Conservation (phyloP, 2,113 vertebrate genomes). For the Chlamydotis undulata region DNA sequence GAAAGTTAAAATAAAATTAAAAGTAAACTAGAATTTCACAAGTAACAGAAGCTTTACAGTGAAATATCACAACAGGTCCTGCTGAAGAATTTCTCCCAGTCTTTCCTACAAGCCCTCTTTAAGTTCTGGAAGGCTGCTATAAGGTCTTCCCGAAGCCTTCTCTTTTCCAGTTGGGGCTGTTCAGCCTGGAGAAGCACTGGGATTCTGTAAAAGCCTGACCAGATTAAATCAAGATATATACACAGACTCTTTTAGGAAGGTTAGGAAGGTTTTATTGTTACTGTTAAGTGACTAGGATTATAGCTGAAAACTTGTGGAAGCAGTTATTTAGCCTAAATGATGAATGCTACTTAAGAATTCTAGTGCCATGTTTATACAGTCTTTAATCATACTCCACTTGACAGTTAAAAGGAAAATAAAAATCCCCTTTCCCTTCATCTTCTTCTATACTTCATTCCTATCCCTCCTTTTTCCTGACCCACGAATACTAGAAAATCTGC, state of each 20-base stretch:
- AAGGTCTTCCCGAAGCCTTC: too few species aligned
- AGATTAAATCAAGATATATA: not conserved
- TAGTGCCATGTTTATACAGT: not conserved
- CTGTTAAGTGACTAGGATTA: not conserved
- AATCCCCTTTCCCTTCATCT: not conserved
- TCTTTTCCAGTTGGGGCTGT: too few species aligned
- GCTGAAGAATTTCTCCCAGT: too few species aligned
- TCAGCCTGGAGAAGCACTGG: too few species aligned
- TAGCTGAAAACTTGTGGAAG: not conserved
- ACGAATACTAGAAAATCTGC: not conserved
- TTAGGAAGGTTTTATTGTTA: not conserved
- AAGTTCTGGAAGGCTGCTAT: too few species aligned
- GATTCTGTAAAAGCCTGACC: not conserved
- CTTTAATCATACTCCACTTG: not conserved
- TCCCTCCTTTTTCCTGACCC: not conserved
- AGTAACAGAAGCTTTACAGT: not conserved
- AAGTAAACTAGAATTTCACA: not conserved
- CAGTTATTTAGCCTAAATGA: not conserved
- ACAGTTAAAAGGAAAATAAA: not conserved
- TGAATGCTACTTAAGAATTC: not conserved
- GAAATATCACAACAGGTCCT: not conserved
- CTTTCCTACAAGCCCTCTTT: too few species aligned
- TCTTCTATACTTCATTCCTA: not conserved
- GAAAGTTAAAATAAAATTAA: not conserved
- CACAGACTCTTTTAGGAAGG: not conserved